Conservation (phyloP, 2,113 vertebrate species). For the Irena cyanogastra region DNA sequence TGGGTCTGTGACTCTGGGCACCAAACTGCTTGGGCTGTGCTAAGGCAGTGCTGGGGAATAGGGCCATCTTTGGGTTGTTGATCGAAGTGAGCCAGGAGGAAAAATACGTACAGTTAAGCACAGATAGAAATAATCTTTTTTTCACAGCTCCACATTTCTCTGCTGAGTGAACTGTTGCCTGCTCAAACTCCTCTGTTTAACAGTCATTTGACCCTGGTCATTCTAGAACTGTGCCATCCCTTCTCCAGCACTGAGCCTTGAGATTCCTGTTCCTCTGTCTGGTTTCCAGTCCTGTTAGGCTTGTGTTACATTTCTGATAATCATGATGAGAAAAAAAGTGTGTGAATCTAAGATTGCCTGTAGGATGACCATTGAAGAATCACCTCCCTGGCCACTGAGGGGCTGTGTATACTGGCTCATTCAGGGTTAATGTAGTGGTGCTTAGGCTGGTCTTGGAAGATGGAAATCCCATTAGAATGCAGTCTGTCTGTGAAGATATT, state of each 20-base stretch:
- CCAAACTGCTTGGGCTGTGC: neutral
- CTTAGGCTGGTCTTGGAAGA: neutral
- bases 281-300: neutral
- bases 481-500: neutral
- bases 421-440: neutral
- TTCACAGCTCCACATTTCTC: neutral
- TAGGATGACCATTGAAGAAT: neutral
- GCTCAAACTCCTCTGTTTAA: neutral
- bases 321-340: neutral
- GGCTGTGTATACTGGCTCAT: neutral
- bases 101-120: neutral
- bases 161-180: neutral
- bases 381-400: neutral
- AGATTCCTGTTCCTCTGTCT: neutral
- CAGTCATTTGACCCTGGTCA: neutral
- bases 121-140: neutral
- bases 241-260: neutral
- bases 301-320: neutral
- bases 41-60: neutral
- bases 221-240: neutral
- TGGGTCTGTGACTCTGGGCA: neutral
- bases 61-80: neutral
- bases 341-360: neutral
- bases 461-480: neutral
- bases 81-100: neutral